Conservation (phyloP, 2,113 vertebrate species). For the Benitochromis conjunctus region DNA sequence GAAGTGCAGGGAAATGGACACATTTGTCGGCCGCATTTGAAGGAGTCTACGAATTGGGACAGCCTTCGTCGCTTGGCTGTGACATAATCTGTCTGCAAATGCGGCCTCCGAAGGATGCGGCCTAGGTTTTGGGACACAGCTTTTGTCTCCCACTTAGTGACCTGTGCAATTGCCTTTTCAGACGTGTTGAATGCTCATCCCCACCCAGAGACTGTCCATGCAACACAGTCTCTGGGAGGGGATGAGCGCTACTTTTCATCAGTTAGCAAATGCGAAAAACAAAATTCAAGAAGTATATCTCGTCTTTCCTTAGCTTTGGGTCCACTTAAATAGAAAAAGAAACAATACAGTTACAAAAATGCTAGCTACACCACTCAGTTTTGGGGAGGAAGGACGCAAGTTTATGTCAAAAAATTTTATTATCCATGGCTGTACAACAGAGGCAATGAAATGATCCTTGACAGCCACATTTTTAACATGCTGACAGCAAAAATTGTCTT, state of each 20-base stretch:
- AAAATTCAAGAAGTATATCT: neutral
- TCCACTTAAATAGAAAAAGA: neutral
- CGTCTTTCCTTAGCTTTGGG: neutral
- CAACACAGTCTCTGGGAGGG: neutral
- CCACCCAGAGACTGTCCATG: neutral
- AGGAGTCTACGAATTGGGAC: too few species aligned
- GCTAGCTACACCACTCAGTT: neutral
- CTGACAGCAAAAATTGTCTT: slow-evolving; percentile 39
- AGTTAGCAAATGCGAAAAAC: neutral
- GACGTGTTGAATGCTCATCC: neutral
- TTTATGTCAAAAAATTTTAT: slow-evolving; percentile 64
- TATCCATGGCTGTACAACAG: slow-evolving; percentile 52
- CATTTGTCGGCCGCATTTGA: too few species aligned
- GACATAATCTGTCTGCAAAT: too few species aligned
- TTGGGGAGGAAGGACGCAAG: neutral
- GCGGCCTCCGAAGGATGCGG: too few species aligned
- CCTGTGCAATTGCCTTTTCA: neutral
- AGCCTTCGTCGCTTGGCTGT: too few species aligned
- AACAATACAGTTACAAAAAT: neutral
- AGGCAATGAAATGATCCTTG: slow-evolving; percentile 50
- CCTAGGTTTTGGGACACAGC: too few species aligned
- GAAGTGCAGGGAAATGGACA: too few species aligned
- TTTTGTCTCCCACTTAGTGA: neutral
- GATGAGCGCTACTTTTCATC: neutral
- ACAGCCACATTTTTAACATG: slow-evolving; percentile 59